Evolutionary conservation across 2,113 vertebrate species (phyloP).

Genomic region (Cyanoramphus novaezelandiae): DNA sequence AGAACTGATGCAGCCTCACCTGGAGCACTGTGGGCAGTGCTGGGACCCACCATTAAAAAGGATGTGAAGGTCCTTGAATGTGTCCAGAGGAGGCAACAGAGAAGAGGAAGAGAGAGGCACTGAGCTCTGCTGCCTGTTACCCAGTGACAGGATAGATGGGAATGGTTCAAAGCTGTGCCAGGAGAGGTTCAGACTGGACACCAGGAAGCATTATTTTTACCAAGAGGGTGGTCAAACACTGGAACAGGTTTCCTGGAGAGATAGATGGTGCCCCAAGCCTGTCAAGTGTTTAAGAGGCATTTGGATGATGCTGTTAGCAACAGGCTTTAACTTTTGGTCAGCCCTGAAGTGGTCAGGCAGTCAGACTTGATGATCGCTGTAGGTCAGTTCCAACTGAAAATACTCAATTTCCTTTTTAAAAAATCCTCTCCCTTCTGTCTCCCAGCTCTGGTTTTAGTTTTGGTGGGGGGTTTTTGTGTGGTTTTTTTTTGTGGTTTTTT

Average conservation of each 20-base stretch:
- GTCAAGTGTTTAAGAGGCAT: background rate
- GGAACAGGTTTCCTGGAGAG: background rate
- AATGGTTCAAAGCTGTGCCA: background rate
- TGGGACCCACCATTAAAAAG: background rate
- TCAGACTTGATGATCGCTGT: rapidly evolving
- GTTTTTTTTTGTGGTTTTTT: background rate
- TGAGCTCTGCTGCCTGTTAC: background rate
- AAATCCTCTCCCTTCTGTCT: background rate
- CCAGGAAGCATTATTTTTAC: background rate
- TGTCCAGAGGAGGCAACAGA: background rate
- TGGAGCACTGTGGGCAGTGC: background rate
- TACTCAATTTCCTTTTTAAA: background rate
- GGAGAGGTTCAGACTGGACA: background rate
- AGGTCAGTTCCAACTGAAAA: background rate
- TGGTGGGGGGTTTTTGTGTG: too few species aligned
- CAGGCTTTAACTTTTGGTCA: background rate
- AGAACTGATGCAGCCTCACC: background rate
- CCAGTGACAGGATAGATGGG: rapidly evolving
- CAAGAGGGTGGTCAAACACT: background rate
- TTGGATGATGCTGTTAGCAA: background rate
- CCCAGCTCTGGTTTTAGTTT: background rate
- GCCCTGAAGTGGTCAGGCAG: background rate
- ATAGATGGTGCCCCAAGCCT: rapidly evolving
- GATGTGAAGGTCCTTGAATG: background rate
- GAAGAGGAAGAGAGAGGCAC: background rate